Conservation (phyloP, 2,113 vertebrate genomes). For the Danionella cerebrum region DNA sequence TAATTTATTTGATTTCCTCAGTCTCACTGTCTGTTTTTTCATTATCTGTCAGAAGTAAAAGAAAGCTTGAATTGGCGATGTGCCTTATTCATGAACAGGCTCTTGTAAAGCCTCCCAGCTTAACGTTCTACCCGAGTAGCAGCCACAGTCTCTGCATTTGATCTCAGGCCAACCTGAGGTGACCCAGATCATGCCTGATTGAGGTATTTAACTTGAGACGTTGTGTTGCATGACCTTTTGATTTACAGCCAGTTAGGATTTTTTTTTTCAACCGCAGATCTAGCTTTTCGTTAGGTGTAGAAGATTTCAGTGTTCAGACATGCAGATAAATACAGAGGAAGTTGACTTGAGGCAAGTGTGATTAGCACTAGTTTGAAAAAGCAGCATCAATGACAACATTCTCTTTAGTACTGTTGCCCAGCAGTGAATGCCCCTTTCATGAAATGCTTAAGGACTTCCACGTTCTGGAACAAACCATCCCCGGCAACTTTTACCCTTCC, state of each 20-base stretch:
- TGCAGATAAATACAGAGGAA: neutral
- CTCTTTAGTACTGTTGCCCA: constrained; percentile 12
- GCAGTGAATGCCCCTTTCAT: constrained; percentile 33
- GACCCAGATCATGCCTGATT: neutral
- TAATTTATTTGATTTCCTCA: neutral
- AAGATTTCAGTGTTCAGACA: neutral
- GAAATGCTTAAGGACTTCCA: constrained; percentile 7
- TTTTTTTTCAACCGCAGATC: too few relatives aligned
- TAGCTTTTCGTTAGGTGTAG: too few relatives aligned
- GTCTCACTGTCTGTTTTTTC: neutral
- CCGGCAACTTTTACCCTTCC: constrained; percentile 24
- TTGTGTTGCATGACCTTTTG: neutral
- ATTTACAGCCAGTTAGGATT: neutral
- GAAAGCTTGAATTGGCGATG: neutral
- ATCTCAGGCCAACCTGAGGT: neutral
- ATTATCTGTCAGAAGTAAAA: neutral
- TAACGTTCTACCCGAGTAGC: neutral
- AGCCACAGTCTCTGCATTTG: neutral
- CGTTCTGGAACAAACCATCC: constrained; percentile 27
- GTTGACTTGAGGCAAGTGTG: neutral
- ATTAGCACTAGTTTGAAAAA: neutral
- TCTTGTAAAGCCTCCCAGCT: neutral
- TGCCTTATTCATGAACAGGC: neutral
- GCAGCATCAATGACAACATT: neutral
- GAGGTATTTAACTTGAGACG: neutral